Evolutionary conservation across 2,797 vertebrate species (phyloP), one percentile per base, ranked within the genome.

Genomic region (Chrosomus eos): DNA sequence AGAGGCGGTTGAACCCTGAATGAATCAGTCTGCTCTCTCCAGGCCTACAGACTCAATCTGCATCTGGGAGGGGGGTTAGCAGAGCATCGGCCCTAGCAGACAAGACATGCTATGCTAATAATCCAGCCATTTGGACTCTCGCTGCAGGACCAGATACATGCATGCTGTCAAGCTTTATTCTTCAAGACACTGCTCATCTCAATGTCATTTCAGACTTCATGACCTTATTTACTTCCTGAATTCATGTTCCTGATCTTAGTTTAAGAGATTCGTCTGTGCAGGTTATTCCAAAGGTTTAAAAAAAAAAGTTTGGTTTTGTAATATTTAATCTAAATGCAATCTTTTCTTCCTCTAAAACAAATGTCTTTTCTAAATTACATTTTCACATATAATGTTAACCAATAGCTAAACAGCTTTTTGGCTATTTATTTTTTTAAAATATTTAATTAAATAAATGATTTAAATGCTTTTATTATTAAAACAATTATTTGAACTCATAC

Each of bases 11-110:
- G 89, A 67, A 91, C 91, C 90, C 89, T 90, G 85, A 91, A 90
- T 88, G 90, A 92, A 91, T 91, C 93, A 94, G 92, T 92, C 91
- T 91, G 80, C 58, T 89, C 93, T 86, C 92, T 88, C 83, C 91
- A 90, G 90, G 92, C 90, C 90, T 91, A 89, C 90, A 92, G 92
- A 93, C 90, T 89, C 90, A 91, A 90, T 89, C 92, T 90, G 91
- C 91, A 91, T 90, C 90, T 89, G 87, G 85, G 88, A 71, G 83
- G 86, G 90, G 53, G 43, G 76, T 8, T 66, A 53, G 45, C 6
- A 3, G 58, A 79, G 51, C 23, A 53, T 3, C 14, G 78, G 62
- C 16, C 64, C 26, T 92, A 93, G 88, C 87, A 91, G 88, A 90
- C 76, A 70, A 88, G 88, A 81, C 84, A 87, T 83, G 75, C 86